Conservation (phyloP, 2,113 vertebrate genomes). For the Typhlomys cinereus region DNA sequence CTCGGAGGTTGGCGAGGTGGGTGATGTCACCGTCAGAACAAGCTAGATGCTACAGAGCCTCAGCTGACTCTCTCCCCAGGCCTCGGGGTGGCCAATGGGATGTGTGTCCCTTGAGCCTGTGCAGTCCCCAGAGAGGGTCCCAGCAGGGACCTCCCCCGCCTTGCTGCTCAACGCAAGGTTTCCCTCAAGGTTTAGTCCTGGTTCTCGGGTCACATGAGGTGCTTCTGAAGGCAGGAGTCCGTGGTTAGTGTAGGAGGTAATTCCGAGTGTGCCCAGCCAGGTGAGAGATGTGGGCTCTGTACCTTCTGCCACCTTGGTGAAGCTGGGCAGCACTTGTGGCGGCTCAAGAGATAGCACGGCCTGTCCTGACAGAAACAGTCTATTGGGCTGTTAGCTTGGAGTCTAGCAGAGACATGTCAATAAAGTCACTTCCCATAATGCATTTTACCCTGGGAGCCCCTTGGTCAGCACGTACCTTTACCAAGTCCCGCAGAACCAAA, state of each 20-base stretch:
- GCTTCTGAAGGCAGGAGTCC: not conserved
- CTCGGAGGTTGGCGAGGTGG: not conserved
- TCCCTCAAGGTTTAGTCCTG: not conserved
- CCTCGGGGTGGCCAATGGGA: not conserved
- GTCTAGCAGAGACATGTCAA: no score
- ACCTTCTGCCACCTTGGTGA: fast-evolving
- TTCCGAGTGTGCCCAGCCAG: no score
- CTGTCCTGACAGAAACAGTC: fast-evolving
- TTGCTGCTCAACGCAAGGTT: fast-evolving
- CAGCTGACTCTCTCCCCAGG: no score
- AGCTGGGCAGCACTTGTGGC: fast-evolving
- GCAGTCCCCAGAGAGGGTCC: not conserved
- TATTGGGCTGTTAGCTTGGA: not conserved
- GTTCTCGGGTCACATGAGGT: not conserved
- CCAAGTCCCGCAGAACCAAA: not conserved
- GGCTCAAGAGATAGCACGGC: not conserved
- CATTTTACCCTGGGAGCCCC: not conserved
- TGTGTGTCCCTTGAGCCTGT: not conserved
- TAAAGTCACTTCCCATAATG: not conserved
- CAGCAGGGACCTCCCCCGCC: not conserved
- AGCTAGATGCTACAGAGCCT: not conserved
- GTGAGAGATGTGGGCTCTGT: not conserved
- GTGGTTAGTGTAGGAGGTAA: not conserved
- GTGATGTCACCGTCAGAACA: no score
- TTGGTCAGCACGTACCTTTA: not conserved